These are phyloP conservation scores for Nettapus auritus DNA, from an alignment of 2,113 vertebrate species.

Conservation along the genomic window DNA sequence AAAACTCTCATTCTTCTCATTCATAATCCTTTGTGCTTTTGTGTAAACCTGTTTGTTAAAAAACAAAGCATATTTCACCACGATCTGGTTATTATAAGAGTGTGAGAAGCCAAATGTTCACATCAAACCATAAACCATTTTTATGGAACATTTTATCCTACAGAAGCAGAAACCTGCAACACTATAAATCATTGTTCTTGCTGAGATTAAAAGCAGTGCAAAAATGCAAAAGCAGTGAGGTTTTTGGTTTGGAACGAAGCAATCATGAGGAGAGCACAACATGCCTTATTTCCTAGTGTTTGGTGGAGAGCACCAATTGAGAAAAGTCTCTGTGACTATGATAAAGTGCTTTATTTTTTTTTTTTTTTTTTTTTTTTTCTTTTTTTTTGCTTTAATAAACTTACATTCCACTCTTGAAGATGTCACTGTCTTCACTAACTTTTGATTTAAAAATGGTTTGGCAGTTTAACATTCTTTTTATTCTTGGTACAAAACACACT, in stretches of 20 bases:
- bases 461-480: neutral
- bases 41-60: slow-evolving; percentile 7
- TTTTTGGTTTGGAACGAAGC: slow-evolving; percentile 29
- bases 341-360: slow-evolving; percentile 11
- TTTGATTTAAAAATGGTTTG: neutral
- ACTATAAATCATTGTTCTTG: slow-evolving; percentile 30
- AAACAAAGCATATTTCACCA: slow-evolving; percentile 36
- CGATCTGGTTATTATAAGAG: neutral
- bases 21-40: neutral
- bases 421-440: neutral
- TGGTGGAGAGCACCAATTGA: neutral
- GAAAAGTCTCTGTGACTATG: slow-evolving; percentile 35
- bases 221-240: slow-evolving; percentile 54
- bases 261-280: slow-evolving; percentile 14
- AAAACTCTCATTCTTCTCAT: neutral
- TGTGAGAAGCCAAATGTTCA: slow-evolving; percentile 3
- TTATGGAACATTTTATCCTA: slow-evolving; percentile 54
- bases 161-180: slow-evolving; percentile 22
- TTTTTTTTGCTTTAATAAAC: neutral
- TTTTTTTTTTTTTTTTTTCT: no score
- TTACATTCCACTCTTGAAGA: slow-evolving; percentile 25
- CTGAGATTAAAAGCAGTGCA: slow-evolving; percentile 52
- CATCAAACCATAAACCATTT: slow-evolving; percentile 30
- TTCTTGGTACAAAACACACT: neutral
- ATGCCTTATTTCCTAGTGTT: slow-evolving; percentile 24